These are phyloP conservation scores for Turdus rufiventris DNA, from an alignment of 2,113 vertebrate species.

Conservation along the genomic window DNA sequence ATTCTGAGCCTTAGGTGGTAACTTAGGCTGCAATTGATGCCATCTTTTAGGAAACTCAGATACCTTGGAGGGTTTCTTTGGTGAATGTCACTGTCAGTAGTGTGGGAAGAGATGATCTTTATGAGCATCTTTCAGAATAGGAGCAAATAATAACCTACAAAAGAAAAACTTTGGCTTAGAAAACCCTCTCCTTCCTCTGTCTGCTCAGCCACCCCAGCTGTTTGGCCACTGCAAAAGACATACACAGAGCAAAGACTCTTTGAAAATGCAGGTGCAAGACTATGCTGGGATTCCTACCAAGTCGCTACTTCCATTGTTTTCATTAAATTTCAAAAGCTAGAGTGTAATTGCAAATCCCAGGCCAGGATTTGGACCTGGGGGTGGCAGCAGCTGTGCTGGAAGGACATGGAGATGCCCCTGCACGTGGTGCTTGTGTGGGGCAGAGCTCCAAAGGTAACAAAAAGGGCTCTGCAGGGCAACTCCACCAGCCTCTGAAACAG, in stretches of 20 bases:
- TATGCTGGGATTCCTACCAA: background rate
- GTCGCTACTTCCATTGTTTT: background rate
- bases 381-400: background rate
- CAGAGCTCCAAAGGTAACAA: background rate
- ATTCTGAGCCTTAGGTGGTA: background rate
- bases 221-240: background rate
- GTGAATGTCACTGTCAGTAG: background rate
- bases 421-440: fast-evolving
- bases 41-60: background rate
- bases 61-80: background rate
- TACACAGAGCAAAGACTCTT: background rate
- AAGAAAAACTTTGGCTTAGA: background rate
- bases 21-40: background rate
- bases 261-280: background rate
- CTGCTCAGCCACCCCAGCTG: background rate
- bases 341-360: background rate
- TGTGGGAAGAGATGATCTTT: background rate
- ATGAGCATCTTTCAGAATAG: background rate
- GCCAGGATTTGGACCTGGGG: background rate
- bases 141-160: background rate
- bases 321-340: background rate
- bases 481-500: background rate
- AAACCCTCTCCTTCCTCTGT: background rate
- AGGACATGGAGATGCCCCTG: fast-evolving
- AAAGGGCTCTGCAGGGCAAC: fast-evolving